A percentile compares a stretch with the other conserved stretches of the same genome.
Conservation (phyloP, 2,113 vertebrate genomes). For the Tragelaphus imberbis region DNA sequence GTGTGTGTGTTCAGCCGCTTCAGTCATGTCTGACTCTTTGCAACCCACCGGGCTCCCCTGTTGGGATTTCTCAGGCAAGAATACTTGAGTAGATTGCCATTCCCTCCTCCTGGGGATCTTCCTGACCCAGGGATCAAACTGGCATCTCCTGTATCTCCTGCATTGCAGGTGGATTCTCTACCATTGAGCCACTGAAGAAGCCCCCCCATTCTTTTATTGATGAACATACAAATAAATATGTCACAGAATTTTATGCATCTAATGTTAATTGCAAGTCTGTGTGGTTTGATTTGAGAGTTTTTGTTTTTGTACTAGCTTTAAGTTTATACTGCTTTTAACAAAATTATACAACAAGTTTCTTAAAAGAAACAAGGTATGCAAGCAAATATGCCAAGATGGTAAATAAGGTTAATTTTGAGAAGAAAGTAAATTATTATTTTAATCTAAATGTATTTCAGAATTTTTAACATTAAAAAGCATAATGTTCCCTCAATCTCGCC, state of each 20-base stretch:
- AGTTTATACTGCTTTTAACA: not conserved
- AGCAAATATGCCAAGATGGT: not conserved
- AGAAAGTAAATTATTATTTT: not conserved
- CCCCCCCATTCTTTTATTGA: not conserved
- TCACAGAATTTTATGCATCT: not conserved
- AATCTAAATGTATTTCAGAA: not conserved
- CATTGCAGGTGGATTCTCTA: not conserved
- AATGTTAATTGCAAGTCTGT: not conserved
- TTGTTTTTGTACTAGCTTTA: not conserved
- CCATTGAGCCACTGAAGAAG: not conserved
- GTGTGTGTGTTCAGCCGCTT: not conserved
- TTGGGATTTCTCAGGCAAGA: not conserved
- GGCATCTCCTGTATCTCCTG: not conserved
- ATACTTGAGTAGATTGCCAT: not conserved
- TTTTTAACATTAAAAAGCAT: not conserved
- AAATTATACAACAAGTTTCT: not conserved
- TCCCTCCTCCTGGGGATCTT: not conserved
- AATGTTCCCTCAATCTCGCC: not conserved
- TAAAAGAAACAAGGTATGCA: not conserved
- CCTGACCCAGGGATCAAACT: not conserved
- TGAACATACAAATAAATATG: not conserved
- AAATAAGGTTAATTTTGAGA: not conserved
- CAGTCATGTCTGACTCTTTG: not conserved
- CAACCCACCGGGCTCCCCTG: not conserved
- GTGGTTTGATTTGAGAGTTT: not conserved